Percentiles rank a stretch among this genome's conserved stretches.
phyloP scores from a whole-genome alignment of 2,797 vertebrate species.

The Betta splendens region DNA sequence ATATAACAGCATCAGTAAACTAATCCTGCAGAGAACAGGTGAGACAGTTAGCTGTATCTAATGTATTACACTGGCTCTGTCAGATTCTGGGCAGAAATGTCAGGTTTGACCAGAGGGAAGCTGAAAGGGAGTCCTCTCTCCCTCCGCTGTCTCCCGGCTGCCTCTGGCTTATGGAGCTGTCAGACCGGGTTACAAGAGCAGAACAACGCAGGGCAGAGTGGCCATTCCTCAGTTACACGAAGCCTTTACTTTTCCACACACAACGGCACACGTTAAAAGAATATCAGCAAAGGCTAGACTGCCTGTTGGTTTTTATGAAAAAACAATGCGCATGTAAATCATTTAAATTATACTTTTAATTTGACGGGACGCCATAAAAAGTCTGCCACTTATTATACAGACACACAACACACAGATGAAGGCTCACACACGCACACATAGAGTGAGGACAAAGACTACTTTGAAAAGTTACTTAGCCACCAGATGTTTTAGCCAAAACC shows the following conservation, averaged over 20 bases:
- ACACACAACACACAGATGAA: slow-evolving; percentile 34
- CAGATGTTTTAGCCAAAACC: slow-evolving; percentile 78
- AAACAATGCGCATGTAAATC: slow-evolving; percentile 44
- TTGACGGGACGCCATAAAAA: slow-evolving; percentile 73
- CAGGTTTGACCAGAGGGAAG: slow-evolving; percentile 47
- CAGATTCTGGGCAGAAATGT: slow-evolving; percentile 39
- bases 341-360: slow-evolving; percentile 77
- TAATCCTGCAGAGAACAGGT: slow-evolving; percentile 47
- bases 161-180: slow-evolving; percentile 13
- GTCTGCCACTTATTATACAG: slow-evolving; percentile 67
- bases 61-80: slow-evolving; percentile 27
- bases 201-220: slow-evolving; percentile 39
- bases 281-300: slow-evolving; percentile 25
- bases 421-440: slow-evolving; percentile 41
- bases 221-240: slow-evolving; percentile 32
- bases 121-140: slow-evolving; percentile 37
- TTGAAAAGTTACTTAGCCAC: slow-evolving; percentile 76
- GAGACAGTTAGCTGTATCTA: slow-evolving; percentile 30
- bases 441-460: slow-evolving; percentile 75
- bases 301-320: slow-evolving; percentile 42
- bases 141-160: slow-evolving; percentile 17
- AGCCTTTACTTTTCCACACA: slow-evolving; percentile 27
- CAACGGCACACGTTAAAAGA: slow-evolving; percentile 12
- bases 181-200: slow-evolving; percentile 33
- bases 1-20: slow-evolving; percentile 43